phyloP scores from a whole-genome alignment of 1,140 invertebrate species.

The Gryon sp. region DNA sequence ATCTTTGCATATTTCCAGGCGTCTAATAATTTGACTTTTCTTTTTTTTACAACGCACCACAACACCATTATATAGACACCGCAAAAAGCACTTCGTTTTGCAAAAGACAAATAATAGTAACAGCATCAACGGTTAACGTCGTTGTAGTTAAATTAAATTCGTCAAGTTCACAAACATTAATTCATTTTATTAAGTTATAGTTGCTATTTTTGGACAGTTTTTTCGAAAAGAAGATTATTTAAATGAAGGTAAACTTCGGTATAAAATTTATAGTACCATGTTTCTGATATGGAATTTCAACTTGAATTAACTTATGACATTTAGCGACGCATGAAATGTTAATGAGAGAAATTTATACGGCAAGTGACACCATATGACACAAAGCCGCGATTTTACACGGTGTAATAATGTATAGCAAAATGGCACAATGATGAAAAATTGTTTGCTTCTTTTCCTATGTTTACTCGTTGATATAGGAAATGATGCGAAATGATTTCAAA shows the following conservation, averaged over 20 bases:
- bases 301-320: conserved; percentile 56
- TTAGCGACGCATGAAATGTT: conserved; percentile 55
- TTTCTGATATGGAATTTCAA: conserved; percentile 34
- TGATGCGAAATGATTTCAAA: too few species aligned
- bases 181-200: too few species aligned
- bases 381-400: neutral
- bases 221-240: too few species aligned
- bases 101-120: conserved; percentile 38
- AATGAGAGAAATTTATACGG: conserved; percentile 59
- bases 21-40: conserved; percentile 43
- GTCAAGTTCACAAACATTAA: too few species aligned
- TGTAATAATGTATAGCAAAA: conserved; percentile 27
- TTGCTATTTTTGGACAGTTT: too few species aligned
- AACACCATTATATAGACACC: conserved; percentile 20
- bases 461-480: too few species aligned
- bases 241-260: too few species aligned
- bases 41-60: conserved; percentile 23
- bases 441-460: neutral
- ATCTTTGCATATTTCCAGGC: conserved; percentile 33
- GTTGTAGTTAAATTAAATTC: too few species aligned
- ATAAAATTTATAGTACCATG: neutral
- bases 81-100: conserved; percentile 22
- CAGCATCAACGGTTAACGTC: too few species aligned
- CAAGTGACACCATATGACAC: conserved; percentile 33
- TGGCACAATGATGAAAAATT: conserved; percentile 11